Percentiles rank a stretch among this genome's conserved stretches.
Conservation (phyloP, 2,113 vertebrate species). For the Plestiodon gilberti region DNA sequence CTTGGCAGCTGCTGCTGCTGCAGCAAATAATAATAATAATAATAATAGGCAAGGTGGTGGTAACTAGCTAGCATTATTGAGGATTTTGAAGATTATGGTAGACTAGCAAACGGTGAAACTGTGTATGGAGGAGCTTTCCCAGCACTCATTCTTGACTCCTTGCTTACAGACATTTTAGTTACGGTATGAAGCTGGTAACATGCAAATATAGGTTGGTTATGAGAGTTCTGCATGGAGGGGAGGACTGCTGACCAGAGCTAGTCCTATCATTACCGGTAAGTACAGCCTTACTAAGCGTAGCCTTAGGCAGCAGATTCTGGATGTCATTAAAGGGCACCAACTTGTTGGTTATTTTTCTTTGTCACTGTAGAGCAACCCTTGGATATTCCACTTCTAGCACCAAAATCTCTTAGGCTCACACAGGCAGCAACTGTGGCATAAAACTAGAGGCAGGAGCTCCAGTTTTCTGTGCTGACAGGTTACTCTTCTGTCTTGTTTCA, state of each 20-base stretch:
- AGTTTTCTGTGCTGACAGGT: not conserved
- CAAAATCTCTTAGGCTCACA: not conserved
- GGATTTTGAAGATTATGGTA: not conserved
- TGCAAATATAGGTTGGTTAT: not conserved
- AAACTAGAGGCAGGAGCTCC: not conserved
- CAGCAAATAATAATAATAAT: no score
- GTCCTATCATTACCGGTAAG: not conserved
- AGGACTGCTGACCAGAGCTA: not conserved
- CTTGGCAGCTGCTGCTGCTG: no score
- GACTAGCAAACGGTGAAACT: not conserved
- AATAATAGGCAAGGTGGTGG: not conserved
- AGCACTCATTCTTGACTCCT: not conserved
- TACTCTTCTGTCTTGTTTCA: not conserved
- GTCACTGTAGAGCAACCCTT: not conserved
- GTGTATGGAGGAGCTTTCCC: not conserved
- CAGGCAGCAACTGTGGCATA: not conserved
- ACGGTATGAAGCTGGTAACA: not conserved
- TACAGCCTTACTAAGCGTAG: no score
- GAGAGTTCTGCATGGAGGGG: not conserved
- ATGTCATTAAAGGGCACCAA: not conserved
- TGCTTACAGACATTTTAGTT: not conserved
- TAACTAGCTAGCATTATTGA: not conserved
- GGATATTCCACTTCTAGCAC: not conserved
- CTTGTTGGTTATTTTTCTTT: not conserved
- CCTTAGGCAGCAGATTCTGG: not conserved